A percentile compares a stretch with the other conserved stretches of the same genome.
Conservation (phyloP, 2,888 invertebrate genomes). For the Drosophila anomalipes region DNA sequence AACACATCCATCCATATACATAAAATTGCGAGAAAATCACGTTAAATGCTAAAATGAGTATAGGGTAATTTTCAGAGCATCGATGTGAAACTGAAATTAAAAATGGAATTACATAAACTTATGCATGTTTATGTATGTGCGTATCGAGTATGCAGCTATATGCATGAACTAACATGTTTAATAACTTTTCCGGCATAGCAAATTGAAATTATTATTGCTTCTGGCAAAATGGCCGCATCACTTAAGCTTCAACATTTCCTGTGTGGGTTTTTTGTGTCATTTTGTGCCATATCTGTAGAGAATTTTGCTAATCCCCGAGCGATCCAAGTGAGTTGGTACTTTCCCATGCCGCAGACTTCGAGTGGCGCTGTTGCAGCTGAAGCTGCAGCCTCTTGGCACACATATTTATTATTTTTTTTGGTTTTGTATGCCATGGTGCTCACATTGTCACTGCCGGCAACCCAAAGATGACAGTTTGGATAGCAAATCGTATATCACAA, state of each 20-base stretch:
- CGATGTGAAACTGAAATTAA: slow-evolving; percentile 2
- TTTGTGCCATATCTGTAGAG: slow-evolving; percentile 25
- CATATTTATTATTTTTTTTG: slow-evolving; percentile 5
- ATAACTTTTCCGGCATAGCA: slow-evolving; percentile 45
- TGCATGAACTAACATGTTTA: slow-evolving; percentile 44
- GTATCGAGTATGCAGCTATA: background rate
- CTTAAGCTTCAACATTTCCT: slow-evolving; percentile 43
- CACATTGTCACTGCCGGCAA: slow-evolving; percentile 53
- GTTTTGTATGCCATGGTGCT: slow-evolving; percentile 16
- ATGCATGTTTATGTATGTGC: background rate
- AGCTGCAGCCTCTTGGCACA: slow-evolving; percentile 51
- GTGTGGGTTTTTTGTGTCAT: slow-evolving; percentile 28
- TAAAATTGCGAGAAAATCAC: slow-evolving; percentile 7
- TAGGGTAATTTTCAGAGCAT: background rate
- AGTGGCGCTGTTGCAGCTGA: slow-evolving; percentile 53
- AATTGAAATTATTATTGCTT: slow-evolving; percentile 52
- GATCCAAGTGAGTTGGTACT: slow-evolving; percentile 56
- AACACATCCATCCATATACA: slow-evolving; percentile 2
- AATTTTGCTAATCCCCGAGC: slow-evolving; percentile 45
- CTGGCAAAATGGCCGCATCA: slow-evolving; percentile 52
- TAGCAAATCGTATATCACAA: slow-evolving; percentile 68
- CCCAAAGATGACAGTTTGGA: slow-evolving; percentile 72
- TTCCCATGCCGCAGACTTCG: slow-evolving; percentile 38
- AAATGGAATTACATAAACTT: background rate
- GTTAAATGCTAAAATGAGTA: slow-evolving; percentile 6